These are phyloP conservation scores for Eretmochelys imbricata DNA, from an alignment of 2,113 vertebrate species.

Conservation along the genomic window DNA sequence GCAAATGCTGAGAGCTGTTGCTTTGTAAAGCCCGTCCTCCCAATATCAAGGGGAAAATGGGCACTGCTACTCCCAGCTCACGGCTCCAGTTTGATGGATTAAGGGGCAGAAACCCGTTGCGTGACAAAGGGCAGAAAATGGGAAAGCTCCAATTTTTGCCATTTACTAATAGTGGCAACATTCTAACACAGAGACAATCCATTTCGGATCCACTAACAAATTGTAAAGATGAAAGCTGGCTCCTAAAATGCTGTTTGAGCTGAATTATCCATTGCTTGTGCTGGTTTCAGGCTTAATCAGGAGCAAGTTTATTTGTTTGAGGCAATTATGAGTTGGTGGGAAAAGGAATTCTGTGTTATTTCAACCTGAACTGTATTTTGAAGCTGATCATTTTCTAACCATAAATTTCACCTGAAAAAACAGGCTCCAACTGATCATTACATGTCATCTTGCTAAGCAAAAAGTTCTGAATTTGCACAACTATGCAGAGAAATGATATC, in stretches of 20 bases:
- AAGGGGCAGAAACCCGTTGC: background rate
- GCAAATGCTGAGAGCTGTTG: background rate
- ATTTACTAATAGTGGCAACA: background rate
- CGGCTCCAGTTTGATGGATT: background rate
- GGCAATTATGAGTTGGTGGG: background rate
- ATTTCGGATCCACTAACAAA: constrained; percentile 13
- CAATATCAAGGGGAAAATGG: background rate
- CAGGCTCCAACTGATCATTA: background rate
- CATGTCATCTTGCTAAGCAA: background rate
- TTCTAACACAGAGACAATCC: background rate
- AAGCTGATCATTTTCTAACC: background rate
- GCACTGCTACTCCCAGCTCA: background rate
- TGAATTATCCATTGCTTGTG: background rate
- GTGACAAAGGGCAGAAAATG: background rate
- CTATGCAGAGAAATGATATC: background rate
- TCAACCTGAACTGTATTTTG: constrained; percentile 11
- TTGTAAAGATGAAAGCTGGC: background rate
- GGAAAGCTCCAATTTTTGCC: background rate
- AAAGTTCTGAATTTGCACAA: background rate
- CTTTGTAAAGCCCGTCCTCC: background rate
- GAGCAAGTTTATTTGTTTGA: background rate
- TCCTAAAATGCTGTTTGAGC: background rate
- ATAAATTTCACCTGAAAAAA: background rate
- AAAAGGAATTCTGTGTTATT: constrained; percentile 2
- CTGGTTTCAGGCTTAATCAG: background rate